Percentiles rank a stretch among this genome's conserved stretches.
Evolutionary conservation across 2,113 vertebrate genomes (phyloP).

Genomic region (Crotalus tigris): DNA sequence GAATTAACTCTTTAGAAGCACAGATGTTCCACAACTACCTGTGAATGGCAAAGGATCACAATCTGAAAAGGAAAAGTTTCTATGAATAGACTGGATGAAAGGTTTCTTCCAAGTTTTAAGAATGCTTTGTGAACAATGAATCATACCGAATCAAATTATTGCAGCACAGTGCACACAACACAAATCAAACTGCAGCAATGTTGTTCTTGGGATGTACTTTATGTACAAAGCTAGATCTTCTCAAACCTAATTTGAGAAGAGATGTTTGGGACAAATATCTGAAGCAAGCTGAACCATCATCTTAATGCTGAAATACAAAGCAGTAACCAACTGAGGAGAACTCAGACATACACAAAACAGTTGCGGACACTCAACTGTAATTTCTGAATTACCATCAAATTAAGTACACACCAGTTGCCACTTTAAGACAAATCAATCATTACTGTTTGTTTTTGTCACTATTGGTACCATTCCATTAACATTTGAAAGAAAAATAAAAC

Average conservation of each 20-base stretch:
- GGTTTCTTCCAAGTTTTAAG: not conserved
- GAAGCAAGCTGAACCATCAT: not conserved
- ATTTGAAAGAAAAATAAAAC: not conserved
- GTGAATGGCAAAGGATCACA: not conserved
- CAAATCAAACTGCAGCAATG: not conserved
- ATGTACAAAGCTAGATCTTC: not conserved
- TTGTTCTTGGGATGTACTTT: not conserved
- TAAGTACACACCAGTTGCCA: not conserved
- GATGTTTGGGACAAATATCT: not conserved
- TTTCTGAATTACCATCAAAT: not conserved
- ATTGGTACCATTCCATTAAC: not conserved
- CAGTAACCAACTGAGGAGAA: not conserved
- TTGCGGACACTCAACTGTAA: not conserved
- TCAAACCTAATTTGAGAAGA: not conserved
- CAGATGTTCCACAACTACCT: not conserved
- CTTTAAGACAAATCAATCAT: not conserved
- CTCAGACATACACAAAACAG: not conserved
- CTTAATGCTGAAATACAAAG: not conserved
- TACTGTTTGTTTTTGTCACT: not conserved
- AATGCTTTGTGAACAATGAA: not conserved
- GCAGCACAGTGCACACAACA: not conserved
- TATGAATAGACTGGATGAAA: not conserved
- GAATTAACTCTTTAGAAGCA: not conserved
- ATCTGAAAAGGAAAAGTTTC: not conserved
- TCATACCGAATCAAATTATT: not conserved